Evolutionary conservation across 2,888 invertebrate species (phyloP), one percentile per base, ranked within the genome.

Genomic region (Oxycera nigricornis): DNA sequence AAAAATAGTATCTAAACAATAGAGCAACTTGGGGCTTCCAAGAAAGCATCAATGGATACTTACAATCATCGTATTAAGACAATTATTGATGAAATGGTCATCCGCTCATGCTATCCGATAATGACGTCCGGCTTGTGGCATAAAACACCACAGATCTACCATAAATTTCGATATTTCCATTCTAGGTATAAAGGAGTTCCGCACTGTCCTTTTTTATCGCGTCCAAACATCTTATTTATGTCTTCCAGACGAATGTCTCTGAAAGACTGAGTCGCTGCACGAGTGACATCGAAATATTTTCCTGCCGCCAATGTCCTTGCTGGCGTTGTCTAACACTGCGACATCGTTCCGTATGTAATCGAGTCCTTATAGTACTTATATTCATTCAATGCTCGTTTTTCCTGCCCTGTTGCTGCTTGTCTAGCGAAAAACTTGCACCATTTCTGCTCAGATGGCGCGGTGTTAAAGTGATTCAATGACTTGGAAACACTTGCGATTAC

Each of bases 401-500:
- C 67, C n/a, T n/a, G 57, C 39, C 73, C 73, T 67, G 65, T 59
- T 75, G 72, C 73, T 65, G 70, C n/a, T n/a, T n/a, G 55, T 26
- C 30, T 46, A 35, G 73, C 73, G 67, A n/a, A 57, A 75, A 75
- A 75, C 46, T 67, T 72, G 67, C 57, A 35, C 73, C 73, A 50
- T 75, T 75, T 73, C 75, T 73, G 67, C 59, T 72, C 75, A 73
- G 75, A 72, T 75, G 72, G 30, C 50, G 59, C 67, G 68, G 73
- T 73, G 75, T 73, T 75, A 67, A 61, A 73, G 75, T 31, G 73
- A 75, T 67, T 75, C 75, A 75, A 75, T 75, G 75, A 65, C 73
- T 75, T 57, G 75, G 75, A 75, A 75, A 75, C 75, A 75, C 73
- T 75, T 75, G 73, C 75, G 75, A 75, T 75, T 75, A 75, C 75